Evolutionary conservation across 2,888 invertebrate genomes (phyloP), one percentile per base, ranked within the genome.

Genomic region (Pristionchus exspectatus): DNA sequence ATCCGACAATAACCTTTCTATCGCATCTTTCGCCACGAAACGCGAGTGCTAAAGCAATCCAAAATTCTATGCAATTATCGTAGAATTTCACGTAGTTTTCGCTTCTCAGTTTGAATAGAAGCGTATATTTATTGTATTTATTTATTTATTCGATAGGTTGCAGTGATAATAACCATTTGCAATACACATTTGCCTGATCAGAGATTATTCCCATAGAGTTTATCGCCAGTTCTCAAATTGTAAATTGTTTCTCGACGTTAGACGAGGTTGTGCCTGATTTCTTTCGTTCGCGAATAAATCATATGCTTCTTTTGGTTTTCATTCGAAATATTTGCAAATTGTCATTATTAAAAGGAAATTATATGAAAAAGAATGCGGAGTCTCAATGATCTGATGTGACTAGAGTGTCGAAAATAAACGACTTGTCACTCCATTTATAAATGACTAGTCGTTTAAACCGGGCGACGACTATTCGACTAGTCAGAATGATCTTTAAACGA

Each of bases 241-340:
- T 81, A 81, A 50, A 81, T 81, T 81, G 44, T 54, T 81, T 81
- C 81, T 54, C 50, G 81, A 81, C 81, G 50, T 81, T 81, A 81
- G 81, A 81, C 81, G 81, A 81, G 81, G 81, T 81, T 54, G 54
- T 81, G 54, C 81, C 81, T 81, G 81, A 54, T 81, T 81, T 81
- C 81, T 81, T 81, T 81, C 81, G 44, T 54, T 81, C 81, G 81
- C 81, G 81, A 81, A 81, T 81, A 81, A 81, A 81, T 81, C 81
- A 81, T 50, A 81, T 50, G 81, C 81, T 81, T 81, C 27, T 38
- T 24, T 24, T 44, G 30, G 44, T 50, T 44, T 54, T 2, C 44
- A 5, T 12, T 59, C 59, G 18, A 18, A 59, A 10, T 2, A 14
- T 59, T 59, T 7, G 63, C 14, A 7, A 59, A 30, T 2, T 4